A percentile compares a stretch with the other conserved stretches of the same genome.
phyloP scores from a whole-genome alignment of 1,140 invertebrate genomes.

The Aphaenogaster ashmeadi region DNA sequence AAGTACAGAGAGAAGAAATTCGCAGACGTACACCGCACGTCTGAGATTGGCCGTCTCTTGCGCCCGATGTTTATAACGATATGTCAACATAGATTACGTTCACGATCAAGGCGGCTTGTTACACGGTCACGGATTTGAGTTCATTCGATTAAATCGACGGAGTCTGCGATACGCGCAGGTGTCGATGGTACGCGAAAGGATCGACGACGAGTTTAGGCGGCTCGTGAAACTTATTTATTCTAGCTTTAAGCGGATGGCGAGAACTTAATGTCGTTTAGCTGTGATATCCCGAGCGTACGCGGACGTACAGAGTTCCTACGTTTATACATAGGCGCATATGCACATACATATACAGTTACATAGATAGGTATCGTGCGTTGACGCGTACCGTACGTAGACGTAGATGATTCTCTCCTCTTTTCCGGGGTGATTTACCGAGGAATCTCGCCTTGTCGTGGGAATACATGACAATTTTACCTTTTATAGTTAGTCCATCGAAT shows the following conservation, averaged over 20 bases:
- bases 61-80: background rate
- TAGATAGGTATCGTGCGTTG: constrained; percentile 58
- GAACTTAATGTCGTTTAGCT: constrained; percentile 84
- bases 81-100: constrained; percentile 12
- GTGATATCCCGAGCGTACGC: constrained; percentile 84
- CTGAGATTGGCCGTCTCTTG: background rate
- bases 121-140: background rate
- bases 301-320: constrained; percentile 84
- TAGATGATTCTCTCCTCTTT: constrained; percentile 51
- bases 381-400: constrained; percentile 64
- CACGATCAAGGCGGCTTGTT: constrained; percentile 23
- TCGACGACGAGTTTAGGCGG: constrained; percentile 52
- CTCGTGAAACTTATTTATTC: constrained; percentile 79
- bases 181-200: constrained; percentile 4
- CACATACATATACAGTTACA: constrained; percentile 18
- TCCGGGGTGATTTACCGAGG: constrained; percentile 47
- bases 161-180: constrained; percentile 32
- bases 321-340: constrained; percentile 72
- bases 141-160: constrained; percentile 3
- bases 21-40: background rate
- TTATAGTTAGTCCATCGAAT: constrained; percentile 41
- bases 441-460: constrained; percentile 69
- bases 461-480: constrained; percentile 68
- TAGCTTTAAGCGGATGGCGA: constrained; percentile 78
- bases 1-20: background rate